Conservation (phyloP, 2,113 vertebrate species). For the Cavia porcellus region DNA sequence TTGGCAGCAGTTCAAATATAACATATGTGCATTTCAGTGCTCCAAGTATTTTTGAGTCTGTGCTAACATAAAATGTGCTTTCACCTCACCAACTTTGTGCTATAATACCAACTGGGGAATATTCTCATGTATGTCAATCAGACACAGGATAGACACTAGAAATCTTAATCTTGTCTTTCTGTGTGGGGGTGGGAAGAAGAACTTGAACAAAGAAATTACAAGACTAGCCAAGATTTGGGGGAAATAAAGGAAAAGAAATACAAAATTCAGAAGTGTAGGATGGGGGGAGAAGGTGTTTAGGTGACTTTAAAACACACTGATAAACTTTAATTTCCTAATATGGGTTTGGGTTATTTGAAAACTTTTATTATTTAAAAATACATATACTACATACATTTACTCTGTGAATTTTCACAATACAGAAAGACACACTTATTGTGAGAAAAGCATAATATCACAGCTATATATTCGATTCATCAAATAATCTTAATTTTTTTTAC, state of each 20-base stretch:
- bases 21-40: conserved; percentile 84
- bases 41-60: conserved; percentile 84
- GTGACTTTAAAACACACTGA: neutral
- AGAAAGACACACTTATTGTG: neutral
- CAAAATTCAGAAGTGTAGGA: neutral
- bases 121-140: conserved; percentile 84
- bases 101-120: conserved; percentile 82
- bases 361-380: conserved; percentile 45
- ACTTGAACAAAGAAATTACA: conserved; percentile 73
- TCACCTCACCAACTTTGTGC: conserved; percentile 82
- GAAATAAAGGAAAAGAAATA: neutral
- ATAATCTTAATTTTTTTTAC: conserved; percentile 19
- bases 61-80: conserved; percentile 86
- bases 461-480: neutral
- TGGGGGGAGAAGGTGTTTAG: neutral
- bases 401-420: neutral
- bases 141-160: conserved; percentile 74
- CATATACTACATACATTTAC: neutral
- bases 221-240: neutral
- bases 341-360: neutral
- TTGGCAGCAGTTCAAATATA: conserved; percentile 83
- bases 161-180: conserved; percentile 74
- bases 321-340: conserved; percentile 25
- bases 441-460: neutral
- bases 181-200: neutral